Evolutionary conservation across 1,140 invertebrate genomes (phyloP).

Genomic region (Streblospio benedicti): DNA sequence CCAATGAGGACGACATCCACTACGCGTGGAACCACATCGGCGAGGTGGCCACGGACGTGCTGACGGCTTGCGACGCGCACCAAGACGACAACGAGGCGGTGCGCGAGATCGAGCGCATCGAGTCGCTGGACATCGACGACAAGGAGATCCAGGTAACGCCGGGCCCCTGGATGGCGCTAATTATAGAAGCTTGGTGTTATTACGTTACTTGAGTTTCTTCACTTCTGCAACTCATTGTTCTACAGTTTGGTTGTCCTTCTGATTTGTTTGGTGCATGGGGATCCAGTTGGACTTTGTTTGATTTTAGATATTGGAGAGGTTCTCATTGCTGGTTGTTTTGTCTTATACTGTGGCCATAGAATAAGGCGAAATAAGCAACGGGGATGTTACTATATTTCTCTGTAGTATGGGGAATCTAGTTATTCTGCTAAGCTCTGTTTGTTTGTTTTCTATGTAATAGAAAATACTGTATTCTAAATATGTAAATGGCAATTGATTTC

Average conservation of each 20-base stretch:
- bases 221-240: too few species aligned
- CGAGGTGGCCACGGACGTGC: slow-evolving; percentile 9
- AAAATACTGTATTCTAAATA: too few species aligned
- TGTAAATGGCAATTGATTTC: too few species aligned
- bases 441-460: too few species aligned
- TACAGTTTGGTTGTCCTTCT: too few species aligned
- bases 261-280: slow-evolving; percentile 20
- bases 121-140: slow-evolving; percentile 21
- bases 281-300: slow-evolving; percentile 2
- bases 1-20: slow-evolving; percentile 76
- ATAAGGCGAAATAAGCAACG: too few species aligned
- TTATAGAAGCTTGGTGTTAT: slow-evolving; percentile 5
- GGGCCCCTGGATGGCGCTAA: slow-evolving; percentile 16
- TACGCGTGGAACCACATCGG: slow-evolving; percentile 80
- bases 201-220: slow-evolving; percentile 4
- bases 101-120: slow-evolving; percentile 6
- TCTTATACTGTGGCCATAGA: too few species aligned
- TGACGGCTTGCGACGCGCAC: slow-evolving; percentile 4
- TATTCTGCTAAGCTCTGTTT: too few species aligned
- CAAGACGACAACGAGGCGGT: slow-evolving; percentile 5
- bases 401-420: too few species aligned
- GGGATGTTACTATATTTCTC: too few species aligned
- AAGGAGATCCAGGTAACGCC: slow-evolving; percentile 11
- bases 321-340: too few species aligned
- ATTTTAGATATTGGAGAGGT: slow-evolving; percentile 12